Percentiles rank a stretch among this genome's conserved stretches.
These are phyloP conservation scores for Tipula confusa DNA, from an alignment of 2,888 invertebrate genomes.

Conservation along the genomic window DNA sequence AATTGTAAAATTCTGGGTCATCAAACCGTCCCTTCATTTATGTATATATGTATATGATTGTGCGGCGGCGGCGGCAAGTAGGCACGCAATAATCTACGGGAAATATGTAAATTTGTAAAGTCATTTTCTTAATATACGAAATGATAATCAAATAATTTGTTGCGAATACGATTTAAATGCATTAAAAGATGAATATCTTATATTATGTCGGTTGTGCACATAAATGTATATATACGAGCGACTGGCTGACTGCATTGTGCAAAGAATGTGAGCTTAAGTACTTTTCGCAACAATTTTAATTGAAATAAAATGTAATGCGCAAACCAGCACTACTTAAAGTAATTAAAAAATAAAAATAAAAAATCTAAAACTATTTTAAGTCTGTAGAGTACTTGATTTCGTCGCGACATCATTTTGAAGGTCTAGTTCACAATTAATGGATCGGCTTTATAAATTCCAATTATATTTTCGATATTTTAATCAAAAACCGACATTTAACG, in stretches of 20 bases:
- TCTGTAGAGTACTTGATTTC: not conserved
- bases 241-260: not conserved
- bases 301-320: not conserved
- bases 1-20: constrained; percentile 1
- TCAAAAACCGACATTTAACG: not conserved
- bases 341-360: too few relatives aligned
- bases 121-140: not conserved
- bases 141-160: constrained; percentile 20
- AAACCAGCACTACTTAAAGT: not conserved
- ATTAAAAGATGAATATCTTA: constrained; percentile 5
- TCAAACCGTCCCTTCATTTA: not conserved
- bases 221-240: not conserved
- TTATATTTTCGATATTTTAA: not conserved
- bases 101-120: not conserved
- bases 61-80: too few relatives aligned
- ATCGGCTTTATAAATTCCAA: not conserved
- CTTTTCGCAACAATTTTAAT: not conserved
- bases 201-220: not conserved
- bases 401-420: not conserved
- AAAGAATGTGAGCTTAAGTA: not conserved
- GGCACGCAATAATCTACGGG: not conserved
- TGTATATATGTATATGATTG: too few relatives aligned
- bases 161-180: not conserved
- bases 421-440: not conserved
- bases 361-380: not conserved